Conservation (phyloP, 2,888 invertebrate species). For the Alcis repandata region DNA sequence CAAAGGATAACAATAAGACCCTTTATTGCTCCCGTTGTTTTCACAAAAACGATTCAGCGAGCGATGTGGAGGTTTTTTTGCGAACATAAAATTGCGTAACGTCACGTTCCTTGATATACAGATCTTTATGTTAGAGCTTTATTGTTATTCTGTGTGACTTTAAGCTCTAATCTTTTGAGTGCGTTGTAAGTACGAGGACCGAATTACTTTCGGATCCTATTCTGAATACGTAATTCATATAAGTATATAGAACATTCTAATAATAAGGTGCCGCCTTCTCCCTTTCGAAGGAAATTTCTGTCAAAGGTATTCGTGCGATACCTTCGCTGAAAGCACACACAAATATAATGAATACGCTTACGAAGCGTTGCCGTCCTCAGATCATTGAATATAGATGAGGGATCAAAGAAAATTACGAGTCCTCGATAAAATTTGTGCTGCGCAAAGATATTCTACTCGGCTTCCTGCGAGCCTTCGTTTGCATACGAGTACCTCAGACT, state of each 20-base stretch:
- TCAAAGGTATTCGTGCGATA: slow-evolving; percentile 43
- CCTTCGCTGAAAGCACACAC: slow-evolving; percentile 67
- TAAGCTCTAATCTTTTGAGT: slow-evolving; percentile 42
- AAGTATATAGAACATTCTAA: slow-evolving; percentile 43
- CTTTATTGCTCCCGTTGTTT: slow-evolving; percentile 84
- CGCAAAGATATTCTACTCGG: slow-evolving; percentile 72
- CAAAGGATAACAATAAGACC: slow-evolving; percentile 85
- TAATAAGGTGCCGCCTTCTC: slow-evolving; percentile 35
- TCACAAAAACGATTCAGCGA: slow-evolving; percentile 81
- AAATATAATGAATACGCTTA: slow-evolving; percentile 83
- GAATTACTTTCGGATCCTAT: slow-evolving; percentile 34
- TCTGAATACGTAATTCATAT: slow-evolving; percentile 32
- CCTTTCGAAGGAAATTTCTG: slow-evolving; percentile 49
- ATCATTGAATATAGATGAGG: slow-evolving; percentile 86
- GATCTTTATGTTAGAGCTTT: slow-evolving; percentile 68
- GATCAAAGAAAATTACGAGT: slow-evolving; percentile 84
- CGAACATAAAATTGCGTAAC: slow-evolving; percentile 77
- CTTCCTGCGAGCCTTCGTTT: slow-evolving; percentile 67
- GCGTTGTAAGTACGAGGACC: slow-evolving; percentile 32
- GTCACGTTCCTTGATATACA: slow-evolving; percentile 76
- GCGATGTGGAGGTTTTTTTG: slow-evolving; percentile 74
- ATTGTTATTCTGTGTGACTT: slow-evolving; percentile 55
- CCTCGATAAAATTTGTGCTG: slow-evolving; percentile 79
- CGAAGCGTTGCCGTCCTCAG: slow-evolving; percentile 78
- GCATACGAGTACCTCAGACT: slow-evolving; percentile 63